phyloP scores from a whole-genome alignment of 2,797 vertebrate species.

The Enteromius treurensis region DNA sequence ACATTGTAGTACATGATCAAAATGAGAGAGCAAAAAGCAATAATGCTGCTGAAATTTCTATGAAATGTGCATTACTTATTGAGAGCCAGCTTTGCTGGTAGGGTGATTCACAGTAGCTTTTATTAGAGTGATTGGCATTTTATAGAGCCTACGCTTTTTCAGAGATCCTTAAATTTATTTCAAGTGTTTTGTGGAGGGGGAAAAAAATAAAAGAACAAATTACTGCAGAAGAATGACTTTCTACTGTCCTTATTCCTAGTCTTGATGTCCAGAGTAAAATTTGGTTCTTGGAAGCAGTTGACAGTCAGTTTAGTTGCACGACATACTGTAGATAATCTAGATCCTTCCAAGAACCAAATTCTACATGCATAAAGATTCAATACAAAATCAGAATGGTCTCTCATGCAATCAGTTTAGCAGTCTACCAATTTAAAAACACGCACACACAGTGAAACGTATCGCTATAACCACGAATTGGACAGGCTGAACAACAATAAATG shows the following conservation, averaged over 20 bases:
- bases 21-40: slow-evolving; percentile 4
- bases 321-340: no score
- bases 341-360: background rate
- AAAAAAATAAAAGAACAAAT: background rate
- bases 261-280: background rate
- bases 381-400: background rate
- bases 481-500: background rate
- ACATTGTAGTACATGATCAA: background rate
- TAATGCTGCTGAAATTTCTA: slow-evolving; percentile 8
- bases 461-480: background rate
- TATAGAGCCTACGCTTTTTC: background rate
- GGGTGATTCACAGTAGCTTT: slow-evolving; percentile 19
- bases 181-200: background rate
- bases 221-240: background rate
- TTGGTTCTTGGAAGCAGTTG: background rate
- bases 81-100: background rate
- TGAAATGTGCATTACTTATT: slow-evolving; percentile 15
- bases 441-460: background rate
- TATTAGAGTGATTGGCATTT: slow-evolving; percentile 23
- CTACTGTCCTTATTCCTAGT: no score
- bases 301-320: no score
- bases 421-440: background rate
- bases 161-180: background rate
- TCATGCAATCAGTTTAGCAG: background rate
- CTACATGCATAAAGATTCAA: background rate